A percentile compares a stretch with the other conserved stretches of the same genome.
Conservation (phyloP, 2,888 invertebrate species). For the Vannuccia rotundouncinata region DNA sequence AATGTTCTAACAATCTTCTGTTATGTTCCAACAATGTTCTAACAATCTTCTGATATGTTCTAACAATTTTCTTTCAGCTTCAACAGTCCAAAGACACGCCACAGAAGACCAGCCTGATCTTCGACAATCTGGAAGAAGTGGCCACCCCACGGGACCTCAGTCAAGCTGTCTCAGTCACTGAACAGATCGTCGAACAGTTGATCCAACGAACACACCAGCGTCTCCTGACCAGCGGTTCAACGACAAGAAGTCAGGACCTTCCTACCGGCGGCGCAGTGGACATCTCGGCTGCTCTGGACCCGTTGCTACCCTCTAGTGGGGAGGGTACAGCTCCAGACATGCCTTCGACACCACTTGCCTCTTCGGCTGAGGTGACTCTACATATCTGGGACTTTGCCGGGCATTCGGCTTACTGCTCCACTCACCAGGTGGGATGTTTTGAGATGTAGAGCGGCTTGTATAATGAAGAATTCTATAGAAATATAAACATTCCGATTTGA, state of each 20-base stretch:
- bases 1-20: no score
- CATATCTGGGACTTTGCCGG: conserved; percentile 56
- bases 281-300: no score
- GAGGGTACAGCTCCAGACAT: conserved; percentile 46
- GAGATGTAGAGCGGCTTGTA: no score
- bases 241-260: no score
- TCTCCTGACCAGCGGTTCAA: no score
- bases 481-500: no score
- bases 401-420: conserved; percentile 50
- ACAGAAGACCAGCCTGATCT: neutral
- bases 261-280: conserved; percentile 39
- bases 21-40: no score
- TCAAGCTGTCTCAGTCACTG: neutral
- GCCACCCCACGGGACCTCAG: neutral
- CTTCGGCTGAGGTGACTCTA: conserved; percentile 44
- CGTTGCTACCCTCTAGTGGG: conserved; percentile 41
- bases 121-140: neutral
- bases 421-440: conserved; percentile 55
- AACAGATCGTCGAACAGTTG: neutral
- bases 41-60: neutral
- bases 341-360: conserved; percentile 36
- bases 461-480: no score
- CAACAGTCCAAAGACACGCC: neutral
- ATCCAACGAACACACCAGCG: neutral
- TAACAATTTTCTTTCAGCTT: neutral